Conservation (phyloP, 2,797 vertebrate species). For the Danionella dracula region DNA sequence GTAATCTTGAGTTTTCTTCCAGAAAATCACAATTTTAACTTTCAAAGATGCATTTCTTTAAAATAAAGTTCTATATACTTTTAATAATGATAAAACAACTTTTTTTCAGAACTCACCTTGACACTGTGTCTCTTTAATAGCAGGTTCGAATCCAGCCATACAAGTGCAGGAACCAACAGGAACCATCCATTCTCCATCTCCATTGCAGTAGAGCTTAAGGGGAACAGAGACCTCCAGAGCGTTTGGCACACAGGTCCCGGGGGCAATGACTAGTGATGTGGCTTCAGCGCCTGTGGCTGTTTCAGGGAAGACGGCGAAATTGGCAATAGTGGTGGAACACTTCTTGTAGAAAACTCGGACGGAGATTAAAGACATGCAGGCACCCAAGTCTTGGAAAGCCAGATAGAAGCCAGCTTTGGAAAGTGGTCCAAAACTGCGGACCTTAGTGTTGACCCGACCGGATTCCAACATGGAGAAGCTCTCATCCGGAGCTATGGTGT, state of each 20-base stretch:
- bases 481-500: conserved; percentile 93
- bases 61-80: too few species aligned
- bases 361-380: conserved; percentile 96
- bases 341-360: conserved; percentile 97
- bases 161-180: conserved; percentile 93
- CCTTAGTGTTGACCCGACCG: conserved; percentile 90
- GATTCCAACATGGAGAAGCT: conserved; percentile 90
- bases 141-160: conserved; percentile 82
- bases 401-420: conserved; percentile 95
- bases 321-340: conserved; percentile 89
- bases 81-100: too few species aligned
- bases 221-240: conserved; percentile 92
- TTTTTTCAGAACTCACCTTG: conserved; percentile 44
- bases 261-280: conserved; percentile 93
- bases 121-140: conserved; percentile 89
- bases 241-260: conserved; percentile 88
- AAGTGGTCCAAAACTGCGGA: conserved; percentile 92
- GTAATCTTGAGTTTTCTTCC: too few species aligned
- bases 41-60: too few species aligned
- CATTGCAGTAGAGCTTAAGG: conserved; percentile 94
- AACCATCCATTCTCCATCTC: conserved; percentile 97
- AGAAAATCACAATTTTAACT: too few species aligned
- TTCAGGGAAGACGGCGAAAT: conserved; percentile 92
- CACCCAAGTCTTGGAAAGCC: conserved; percentile 94
- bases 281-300: conserved; percentile 93